Evolutionary conservation across 2,888 invertebrate species (phyloP).

Genomic region (Volucella inflata): DNA sequence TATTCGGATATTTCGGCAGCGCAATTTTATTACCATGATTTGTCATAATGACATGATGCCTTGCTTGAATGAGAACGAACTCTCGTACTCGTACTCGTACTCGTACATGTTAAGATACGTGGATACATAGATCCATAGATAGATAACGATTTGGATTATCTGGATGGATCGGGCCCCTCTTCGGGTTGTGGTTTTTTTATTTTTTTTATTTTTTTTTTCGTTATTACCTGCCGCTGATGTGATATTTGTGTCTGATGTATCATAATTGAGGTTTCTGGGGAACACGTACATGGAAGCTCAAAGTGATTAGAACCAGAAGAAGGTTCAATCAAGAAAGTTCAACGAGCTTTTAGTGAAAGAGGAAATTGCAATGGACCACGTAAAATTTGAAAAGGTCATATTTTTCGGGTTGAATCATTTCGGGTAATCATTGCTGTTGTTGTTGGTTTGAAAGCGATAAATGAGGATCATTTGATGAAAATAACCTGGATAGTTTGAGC

Average conservation of each 20-base stretch:
- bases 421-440: too few species aligned
- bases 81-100: too few species aligned
- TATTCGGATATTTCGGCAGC: constrained; percentile 54
- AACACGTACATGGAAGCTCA: constrained; percentile 39
- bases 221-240: too few species aligned
- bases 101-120: neutral
- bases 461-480: too few species aligned
- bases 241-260: constrained; percentile 46
- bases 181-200: neutral
- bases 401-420: neutral
- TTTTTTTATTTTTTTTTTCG: too few species aligned
- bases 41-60: constrained; percentile 51
- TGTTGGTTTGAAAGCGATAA: too few species aligned
- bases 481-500: constrained; percentile 3
- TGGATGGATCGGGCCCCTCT: constrained; percentile 39
- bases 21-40: constrained; percentile 60
- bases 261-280: constrained; percentile 63
- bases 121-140: constrained; percentile 6
- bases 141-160: constrained; percentile 19
- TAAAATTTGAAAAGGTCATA: constrained; percentile 4
- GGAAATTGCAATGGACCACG: constrained; percentile 59
- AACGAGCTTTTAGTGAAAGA: constrained; percentile 33
- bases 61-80: constrained; percentile 45
- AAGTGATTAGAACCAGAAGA: constrained; percentile 20
- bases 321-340: constrained; percentile 30